A percentile compares a stretch with the other conserved stretches of the same genome.
phyloP scores from a whole-genome alignment of 1,140 invertebrate species.

The Elymnias hypermnestra region DNA sequence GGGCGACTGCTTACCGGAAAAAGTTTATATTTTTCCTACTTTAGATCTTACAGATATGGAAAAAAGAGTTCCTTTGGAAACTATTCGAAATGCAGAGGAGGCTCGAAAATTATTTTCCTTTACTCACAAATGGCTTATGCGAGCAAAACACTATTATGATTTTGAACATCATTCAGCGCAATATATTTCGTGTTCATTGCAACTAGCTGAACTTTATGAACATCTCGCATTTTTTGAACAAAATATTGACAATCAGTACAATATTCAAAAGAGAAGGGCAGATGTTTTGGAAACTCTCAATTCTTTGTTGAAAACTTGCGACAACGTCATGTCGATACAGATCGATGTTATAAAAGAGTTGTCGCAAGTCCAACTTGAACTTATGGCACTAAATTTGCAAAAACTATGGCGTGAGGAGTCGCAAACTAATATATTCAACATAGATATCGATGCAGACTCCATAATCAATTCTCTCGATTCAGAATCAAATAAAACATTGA shows the following conservation, averaged over 20 bases:
- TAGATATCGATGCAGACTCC: conserved; percentile 51
- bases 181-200: conserved; percentile 82
- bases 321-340: conserved; percentile 58
- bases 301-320: conserved; percentile 55
- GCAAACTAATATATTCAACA: conserved; percentile 54
- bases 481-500: conserved; percentile 59
- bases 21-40: conserved; percentile 47
- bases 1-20: conserved; percentile 37
- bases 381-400: conserved; percentile 77
- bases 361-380: conserved; percentile 76
- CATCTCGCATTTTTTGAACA: conserved; percentile 82
- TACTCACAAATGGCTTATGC: conserved; percentile 80
- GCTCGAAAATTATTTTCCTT: conserved; percentile 79
- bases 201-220: conserved; percentile 82
- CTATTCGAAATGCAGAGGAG: conserved; percentile 62
- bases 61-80: conserved; percentile 38
- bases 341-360: conserved; percentile 63
- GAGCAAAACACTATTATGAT: conserved; percentile 81
- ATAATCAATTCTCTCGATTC: conserved; percentile 56
- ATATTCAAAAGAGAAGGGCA: conserved; percentile 82
- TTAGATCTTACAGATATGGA: conserved; percentile 57
- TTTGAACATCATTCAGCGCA: conserved; percentile 82
- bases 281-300: conserved; percentile 80
- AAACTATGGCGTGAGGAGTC: conserved; percentile 66
- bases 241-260: conserved; percentile 81